These are phyloP conservation scores for Yasuhikotakia modesta DNA, from an alignment of 2,797 vertebrate species.

Conservation along the genomic window DNA sequence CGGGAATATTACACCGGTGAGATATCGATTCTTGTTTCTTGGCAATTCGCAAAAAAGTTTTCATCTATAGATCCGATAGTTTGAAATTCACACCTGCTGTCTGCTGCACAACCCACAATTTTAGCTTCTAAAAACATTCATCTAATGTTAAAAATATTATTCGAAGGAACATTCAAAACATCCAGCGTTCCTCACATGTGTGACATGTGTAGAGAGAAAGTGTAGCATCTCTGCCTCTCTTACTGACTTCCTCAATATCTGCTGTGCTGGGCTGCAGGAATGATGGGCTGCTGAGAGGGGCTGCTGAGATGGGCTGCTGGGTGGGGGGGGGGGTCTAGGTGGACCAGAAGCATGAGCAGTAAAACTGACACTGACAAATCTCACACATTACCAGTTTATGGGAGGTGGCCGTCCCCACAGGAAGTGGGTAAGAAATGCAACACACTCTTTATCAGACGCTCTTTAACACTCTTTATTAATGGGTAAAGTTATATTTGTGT, in stretches of 20 bases:
- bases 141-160: too few relatives aligned
- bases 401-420: conserved; percentile 69
- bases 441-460: too few relatives aligned
- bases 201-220: background rate
- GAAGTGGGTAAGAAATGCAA: conserved; percentile 49
- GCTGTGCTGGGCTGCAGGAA: conserved; percentile 63
- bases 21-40: conserved; percentile 44
- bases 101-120: too few relatives aligned
- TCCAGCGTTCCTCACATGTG: too few relatives aligned
- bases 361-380: conserved; percentile 83
- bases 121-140: too few relatives aligned
- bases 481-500: too few relatives aligned
- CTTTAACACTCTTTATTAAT: too few relatives aligned
- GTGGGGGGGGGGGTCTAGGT: conserved; percentile 69
- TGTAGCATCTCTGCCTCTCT: background rate
- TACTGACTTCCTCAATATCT: conserved; percentile 25
- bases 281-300: too few relatives aligned
- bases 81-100: conserved; percentile 11
- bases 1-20: conserved; percentile 32
- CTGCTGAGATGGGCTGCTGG: too few relatives aligned
- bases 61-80: conserved; percentile 26
- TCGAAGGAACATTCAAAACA: too few relatives aligned
- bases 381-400: conserved; percentile 79
- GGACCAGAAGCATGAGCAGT: conserved; percentile 78
- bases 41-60: conserved; percentile 30